Base-by-base conservation (phyloP, 2,888 invertebrate species). In the Lepidocyrtoides sp. region DNA sequence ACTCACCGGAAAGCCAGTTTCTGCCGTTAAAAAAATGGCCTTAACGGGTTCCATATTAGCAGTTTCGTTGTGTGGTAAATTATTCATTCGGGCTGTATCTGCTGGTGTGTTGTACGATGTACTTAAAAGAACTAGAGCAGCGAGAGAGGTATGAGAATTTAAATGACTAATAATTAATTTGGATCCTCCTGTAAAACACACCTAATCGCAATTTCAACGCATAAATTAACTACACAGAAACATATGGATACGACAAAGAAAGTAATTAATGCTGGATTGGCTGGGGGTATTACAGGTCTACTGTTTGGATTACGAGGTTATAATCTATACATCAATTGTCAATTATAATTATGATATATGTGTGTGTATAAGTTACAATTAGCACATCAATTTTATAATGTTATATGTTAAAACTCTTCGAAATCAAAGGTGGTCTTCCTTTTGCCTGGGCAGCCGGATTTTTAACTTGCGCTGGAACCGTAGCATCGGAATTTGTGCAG, bases 221-320 rank as follows among this genome's bases (percentile, higher is more conserved):
- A 7, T 29, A 29, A 63, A 3, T 1, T 36, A 63, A 66, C 23
- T 77, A 26, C 0, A 10, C 26, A 77, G 77, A 69, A 12, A 10
- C 17, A 69, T 14, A 69, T 41, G 69, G 20, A 26, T 20, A 48
- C 3, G 23, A 8, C 23, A 4, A 77, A 77, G 10, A 23, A 3
- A 29, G 0, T 77, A 51, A 26, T 26, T 12, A 48, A 77, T 26
- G 77, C 29, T 3, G 48, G 48, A 7, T 12, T 77, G 14, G 77
- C 51, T 26, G 77, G 77, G 7, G 77, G 77, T 14, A 14, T 51
- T 51, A 17, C 1, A 51, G 77, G 77, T 1, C 20, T 77, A n/a
- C 8, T 77, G 0, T 77, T 77, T 77, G 77, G 77, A 26, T 14
- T 77, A n/a, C 20, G 77, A 51, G 77, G 77, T 77, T 36, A 2